A percentile compares a stretch with the other conserved stretches of the same genome.
These are phyloP conservation scores for Mergus octosetaceus DNA, from an alignment of 2,797 vertebrate species.

Conservation along the genomic window DNA sequence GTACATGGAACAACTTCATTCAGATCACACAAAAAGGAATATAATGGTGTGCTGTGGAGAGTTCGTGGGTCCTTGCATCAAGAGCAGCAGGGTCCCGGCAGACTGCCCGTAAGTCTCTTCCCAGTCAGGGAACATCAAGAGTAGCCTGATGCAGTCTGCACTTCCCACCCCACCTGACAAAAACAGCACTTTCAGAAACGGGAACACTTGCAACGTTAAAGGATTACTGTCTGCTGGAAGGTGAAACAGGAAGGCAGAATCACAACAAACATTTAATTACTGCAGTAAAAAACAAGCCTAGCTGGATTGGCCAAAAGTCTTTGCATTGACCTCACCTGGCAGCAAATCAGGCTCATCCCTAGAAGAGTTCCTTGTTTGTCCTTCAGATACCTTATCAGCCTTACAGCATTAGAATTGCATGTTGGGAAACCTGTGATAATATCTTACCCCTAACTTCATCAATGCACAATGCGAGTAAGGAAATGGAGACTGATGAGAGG, in stretches of 20 bases:
- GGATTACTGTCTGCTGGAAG: background rate
- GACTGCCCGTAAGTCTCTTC: background rate
- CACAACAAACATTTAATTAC: background rate
- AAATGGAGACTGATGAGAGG: background rate
- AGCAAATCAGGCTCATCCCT: background rate
- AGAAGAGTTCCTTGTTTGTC: background rate
- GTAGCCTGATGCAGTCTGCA: background rate
- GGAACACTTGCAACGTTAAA: background rate
- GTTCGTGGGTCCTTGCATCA: background rate
- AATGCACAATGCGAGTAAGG: background rate
- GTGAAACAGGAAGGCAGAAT: background rate
- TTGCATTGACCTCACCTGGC: background rate
- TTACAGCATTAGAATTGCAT: background rate
- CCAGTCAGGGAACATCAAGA: background rate
- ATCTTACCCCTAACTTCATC: background rate
- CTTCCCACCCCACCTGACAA: background rate
- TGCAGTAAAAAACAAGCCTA: background rate
- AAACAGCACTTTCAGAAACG: background rate
- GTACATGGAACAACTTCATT: background rate
- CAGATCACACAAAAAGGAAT: background rate
- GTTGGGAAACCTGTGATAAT: background rate
- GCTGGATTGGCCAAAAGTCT: background rate
- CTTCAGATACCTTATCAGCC: background rate
- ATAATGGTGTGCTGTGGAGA: background rate
- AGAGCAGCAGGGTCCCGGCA: background rate